A percentile compares a stretch with the other conserved stretches of the same genome.
Evolutionary conservation across 1,140 invertebrate genomes (phyloP).

Genomic region (Zophobas atratus): DNA sequence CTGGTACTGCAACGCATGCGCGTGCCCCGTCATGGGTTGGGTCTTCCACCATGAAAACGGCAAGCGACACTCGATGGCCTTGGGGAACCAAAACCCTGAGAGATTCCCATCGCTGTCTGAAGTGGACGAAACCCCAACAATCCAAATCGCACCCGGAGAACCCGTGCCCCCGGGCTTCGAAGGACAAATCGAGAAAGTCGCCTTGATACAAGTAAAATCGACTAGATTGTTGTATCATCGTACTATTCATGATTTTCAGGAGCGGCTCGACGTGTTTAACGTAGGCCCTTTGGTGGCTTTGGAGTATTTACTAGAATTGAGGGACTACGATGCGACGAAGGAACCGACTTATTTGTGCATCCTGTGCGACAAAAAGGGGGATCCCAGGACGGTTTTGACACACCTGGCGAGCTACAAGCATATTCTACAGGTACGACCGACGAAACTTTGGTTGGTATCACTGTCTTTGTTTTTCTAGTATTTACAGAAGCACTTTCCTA

Average conservation of each 20-base stretch:
- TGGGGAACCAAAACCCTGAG: constrained; percentile 31
- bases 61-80: constrained; percentile 57
- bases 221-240: background rate
- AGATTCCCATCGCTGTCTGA: constrained; percentile 27
- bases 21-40: constrained; percentile 64
- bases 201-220: constrained; percentile 72
- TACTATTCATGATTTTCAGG: constrained; percentile 52
- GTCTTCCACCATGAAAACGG: constrained; percentile 66
- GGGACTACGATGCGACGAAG: constrained; percentile 73
- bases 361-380: constrained; percentile 82
- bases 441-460: background rate
- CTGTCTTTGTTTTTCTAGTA: constrained; percentile 64
- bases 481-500: constrained; percentile 73
- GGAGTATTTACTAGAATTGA: constrained; percentile 81
- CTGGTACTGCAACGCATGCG: constrained; percentile 65
- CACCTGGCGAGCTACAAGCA: constrained; percentile 84
- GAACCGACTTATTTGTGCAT: constrained; percentile 82
- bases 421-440: constrained; percentile 60
- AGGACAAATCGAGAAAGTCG: constrained; percentile 72
- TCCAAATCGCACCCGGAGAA: constrained; percentile 75
- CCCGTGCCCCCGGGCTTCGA: constrained; percentile 81
- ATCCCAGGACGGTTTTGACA: constrained; percentile 81
- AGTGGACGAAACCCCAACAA: constrained; percentile 41
- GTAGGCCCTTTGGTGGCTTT: constrained; percentile 70
- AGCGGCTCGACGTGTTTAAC: constrained; percentile 64